Percentiles rank a stretch among this genome's conserved stretches.
Conservation (phyloP, 2,888 invertebrate species). For the Phanerotoma sp. region DNA sequence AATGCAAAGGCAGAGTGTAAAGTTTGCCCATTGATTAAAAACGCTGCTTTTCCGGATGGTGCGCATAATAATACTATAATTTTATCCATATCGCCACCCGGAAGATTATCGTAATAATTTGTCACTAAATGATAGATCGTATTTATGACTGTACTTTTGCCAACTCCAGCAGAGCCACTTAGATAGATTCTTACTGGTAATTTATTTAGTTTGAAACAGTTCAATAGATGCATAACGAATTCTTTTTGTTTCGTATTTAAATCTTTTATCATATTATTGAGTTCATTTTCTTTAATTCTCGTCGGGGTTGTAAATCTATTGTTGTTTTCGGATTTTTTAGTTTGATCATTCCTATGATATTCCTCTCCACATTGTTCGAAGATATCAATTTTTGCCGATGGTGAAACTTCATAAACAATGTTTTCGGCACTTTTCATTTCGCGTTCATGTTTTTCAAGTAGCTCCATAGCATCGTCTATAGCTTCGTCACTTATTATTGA, state of each 20-base stretch:
- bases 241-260: conserved; percentile 29
- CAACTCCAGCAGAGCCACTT: conserved; percentile 41
- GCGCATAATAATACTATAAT: conserved; percentile 34
- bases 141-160: conserved; percentile 40
- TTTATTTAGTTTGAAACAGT: conserved; percentile 26
- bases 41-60: conserved; percentile 40
- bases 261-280: conserved; percentile 18
- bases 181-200: conserved; percentile 35
- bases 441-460: too few species aligned
- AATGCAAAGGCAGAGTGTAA: conserved; percentile 38
- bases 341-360: not conserved
- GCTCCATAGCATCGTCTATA: conserved; percentile 14
- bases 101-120: conserved; percentile 27
- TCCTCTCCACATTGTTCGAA: too few species aligned
- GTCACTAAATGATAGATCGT: conserved; percentile 37
- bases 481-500: conserved; percentile 19
- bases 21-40: conserved; percentile 38
- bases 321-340: conserved; percentile 12
- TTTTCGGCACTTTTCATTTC: too few species aligned
- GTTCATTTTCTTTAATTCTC: conserved; percentile 13
- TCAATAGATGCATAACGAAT: conserved; percentile 29
- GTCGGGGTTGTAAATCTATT: conserved; percentile 13
- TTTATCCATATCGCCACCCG: conserved; percentile 31
- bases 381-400: too few species aligned
- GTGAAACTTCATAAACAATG: too few species aligned